Evolutionary conservation across 2,888 invertebrate species (phyloP).

Genomic region (Frankliniella intonsa): DNA sequence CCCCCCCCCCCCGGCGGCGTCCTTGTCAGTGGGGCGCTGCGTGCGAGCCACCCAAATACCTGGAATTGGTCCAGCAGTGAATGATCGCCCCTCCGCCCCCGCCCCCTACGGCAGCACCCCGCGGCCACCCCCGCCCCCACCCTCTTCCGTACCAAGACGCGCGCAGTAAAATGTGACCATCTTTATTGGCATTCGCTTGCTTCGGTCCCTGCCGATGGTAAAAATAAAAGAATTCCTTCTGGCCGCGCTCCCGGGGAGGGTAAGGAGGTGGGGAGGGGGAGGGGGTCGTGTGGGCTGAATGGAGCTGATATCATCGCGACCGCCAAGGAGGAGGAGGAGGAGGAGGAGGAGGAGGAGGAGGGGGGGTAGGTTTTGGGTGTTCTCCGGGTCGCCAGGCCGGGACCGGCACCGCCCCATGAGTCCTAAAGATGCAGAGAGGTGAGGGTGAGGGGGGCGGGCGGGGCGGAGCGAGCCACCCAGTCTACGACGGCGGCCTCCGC

Average conservation of each 20-base stretch:
- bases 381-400: background rate
- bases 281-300: background rate
- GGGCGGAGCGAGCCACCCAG: background rate
- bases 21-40: background rate
- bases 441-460: background rate
- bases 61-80: background rate
- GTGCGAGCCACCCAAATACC: background rate
- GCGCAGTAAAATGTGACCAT: conserved; percentile 1
- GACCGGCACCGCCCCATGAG: background rate
- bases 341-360: background rate
- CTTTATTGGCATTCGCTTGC: background rate
- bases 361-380: too few relatives aligned
- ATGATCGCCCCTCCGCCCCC: conserved; percentile 6
- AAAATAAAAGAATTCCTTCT: conserved; percentile 5
- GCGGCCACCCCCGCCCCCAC: background rate
- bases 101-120: background rate
- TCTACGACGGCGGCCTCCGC: background rate
- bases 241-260: too few relatives aligned
- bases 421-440: background rate
- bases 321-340: background rate
- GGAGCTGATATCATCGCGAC: background rate
- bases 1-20: background rate
- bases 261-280: background rate
- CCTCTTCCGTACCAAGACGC: too few relatives aligned
- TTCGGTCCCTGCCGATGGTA: background rate